phyloP scores from a whole-genome alignment of 2,113 vertebrate genomes.

The Notarius quadriscutis region DNA sequence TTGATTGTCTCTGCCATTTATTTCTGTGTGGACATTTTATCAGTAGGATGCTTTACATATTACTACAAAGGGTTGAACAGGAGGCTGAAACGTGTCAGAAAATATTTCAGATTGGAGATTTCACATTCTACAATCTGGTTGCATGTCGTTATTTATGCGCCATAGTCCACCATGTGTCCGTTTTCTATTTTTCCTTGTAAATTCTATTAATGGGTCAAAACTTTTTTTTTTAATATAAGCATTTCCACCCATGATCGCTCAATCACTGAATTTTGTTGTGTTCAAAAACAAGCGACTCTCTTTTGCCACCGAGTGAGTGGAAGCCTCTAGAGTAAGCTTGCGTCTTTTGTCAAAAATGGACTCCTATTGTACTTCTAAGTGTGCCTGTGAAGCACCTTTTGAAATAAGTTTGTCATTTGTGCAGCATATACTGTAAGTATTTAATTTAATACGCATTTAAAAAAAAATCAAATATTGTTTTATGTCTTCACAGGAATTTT shows the following conservation, averaged over 20 bases:
- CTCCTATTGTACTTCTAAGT: no score
- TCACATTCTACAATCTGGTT: background rate
- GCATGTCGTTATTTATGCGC: background rate
- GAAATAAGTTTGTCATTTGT: background rate
- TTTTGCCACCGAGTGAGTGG: background rate
- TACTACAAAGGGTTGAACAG: background rate
- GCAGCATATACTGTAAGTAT: background rate
- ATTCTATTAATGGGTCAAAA: background rate
- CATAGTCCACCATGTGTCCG: background rate
- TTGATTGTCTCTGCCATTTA: no score
- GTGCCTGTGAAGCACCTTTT: background rate
- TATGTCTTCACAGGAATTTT: background rate
- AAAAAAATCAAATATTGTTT: background rate
- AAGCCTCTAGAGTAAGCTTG: background rate
- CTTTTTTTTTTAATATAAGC: background rate
- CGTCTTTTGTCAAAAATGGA: background rate
- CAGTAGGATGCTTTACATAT: background rate
- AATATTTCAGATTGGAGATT: background rate
- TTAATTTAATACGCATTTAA: background rate
- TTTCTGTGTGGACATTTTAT: background rate
- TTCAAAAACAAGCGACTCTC: background rate
- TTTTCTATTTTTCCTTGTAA: background rate
- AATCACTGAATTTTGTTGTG: background rate
- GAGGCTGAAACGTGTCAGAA: background rate
- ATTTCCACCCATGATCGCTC: background rate